Evolutionary conservation across 2,888 invertebrate species (phyloP), one percentile per base, ranked within the genome.

Genomic region (Liopterus haemorrhoidalis): DNA sequence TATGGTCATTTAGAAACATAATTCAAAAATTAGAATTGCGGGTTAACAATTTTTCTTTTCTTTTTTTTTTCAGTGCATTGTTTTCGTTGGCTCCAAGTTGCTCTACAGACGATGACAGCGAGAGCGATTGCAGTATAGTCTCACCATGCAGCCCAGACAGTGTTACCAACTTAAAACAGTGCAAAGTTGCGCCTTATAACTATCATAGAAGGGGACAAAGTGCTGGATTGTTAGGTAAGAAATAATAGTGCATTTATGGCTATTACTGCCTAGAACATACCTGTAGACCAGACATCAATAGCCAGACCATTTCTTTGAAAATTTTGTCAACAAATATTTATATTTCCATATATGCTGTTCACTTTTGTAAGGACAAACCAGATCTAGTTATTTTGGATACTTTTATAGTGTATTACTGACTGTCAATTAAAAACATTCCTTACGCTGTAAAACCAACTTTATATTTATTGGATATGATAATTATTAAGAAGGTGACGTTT

Each of bases 31-130:
- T n/a, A n/a, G n/a, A n/a, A n/a, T n/a, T n/a, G n/a, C n/a, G n/a
- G n/a, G n/a, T n/a, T n/a, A n/a, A n/a, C n/a, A n/a, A 33, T 19
- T 14, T 31, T 38, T 25, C 6, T 31, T 18, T 24, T 33, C 38
- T 41, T 46, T 39, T 51, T 39, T 33, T 18, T 68, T 68, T 5
- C 68, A 82, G 82, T 61, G 82, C 83, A 1, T 68, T 83, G 43
- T 83, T 81, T 67, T 79, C 81, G 60, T 66, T 18, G 63, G 66
- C 3, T 63, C 71, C 50, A 60, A 72, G 58, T 43, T 62, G 64
- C 42, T 62, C 64, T 3, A 62, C 63, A 12, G 69, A 69, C 48
- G 69, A 69, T 18, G 69, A 69, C 40, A 69, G 68, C 52, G 75
- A 74, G 56, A 68, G 70, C 44, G 74, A 74, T 43, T 68, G 68